Percentiles rank a stretch among this genome's conserved stretches.
Conservation (phyloP, 2,888 invertebrate genomes). For the Pandemis corylana region DNA sequence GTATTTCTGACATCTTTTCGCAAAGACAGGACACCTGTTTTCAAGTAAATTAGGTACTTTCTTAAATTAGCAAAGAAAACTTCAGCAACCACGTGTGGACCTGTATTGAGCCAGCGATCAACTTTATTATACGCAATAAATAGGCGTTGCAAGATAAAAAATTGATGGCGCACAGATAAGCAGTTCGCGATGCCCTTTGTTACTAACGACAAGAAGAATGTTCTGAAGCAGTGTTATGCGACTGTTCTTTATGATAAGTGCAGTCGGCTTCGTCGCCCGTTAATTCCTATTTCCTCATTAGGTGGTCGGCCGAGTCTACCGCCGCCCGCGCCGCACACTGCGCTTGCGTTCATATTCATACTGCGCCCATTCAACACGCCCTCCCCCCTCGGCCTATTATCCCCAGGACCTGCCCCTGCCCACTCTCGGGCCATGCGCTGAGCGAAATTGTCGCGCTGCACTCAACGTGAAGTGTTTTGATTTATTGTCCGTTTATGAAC, state of each 20-base stretch:
- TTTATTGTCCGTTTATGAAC: conserved; percentile 80
- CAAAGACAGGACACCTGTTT: no score
- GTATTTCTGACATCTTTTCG: no score
- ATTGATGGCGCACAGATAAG: no score
- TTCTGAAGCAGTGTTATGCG: conserved; percentile 31
- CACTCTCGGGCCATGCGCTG: conserved; percentile 56
- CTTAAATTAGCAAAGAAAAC: no score
- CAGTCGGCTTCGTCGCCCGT: conserved; percentile 74
- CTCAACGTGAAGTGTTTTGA: conserved; percentile 77
- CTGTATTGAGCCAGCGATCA: no score
- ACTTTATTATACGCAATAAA: no score
- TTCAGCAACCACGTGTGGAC: no score
- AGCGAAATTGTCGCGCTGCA: conserved; percentile 73
- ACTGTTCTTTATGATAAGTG: conserved; percentile 55
- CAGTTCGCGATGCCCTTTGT: conserved; percentile 20
- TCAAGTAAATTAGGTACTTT: no score
- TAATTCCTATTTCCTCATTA: conserved; percentile 85
- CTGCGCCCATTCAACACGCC: conserved; percentile 70
- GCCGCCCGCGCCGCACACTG: conserved; percentile 49
- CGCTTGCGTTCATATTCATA: conserved; percentile 48
- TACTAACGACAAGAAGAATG: conserved; percentile 21
- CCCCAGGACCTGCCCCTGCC: conserved; percentile 57
- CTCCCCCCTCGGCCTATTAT: conserved; percentile 50
- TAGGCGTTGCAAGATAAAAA: no score
- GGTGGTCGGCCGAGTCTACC: conserved; percentile 64